Percentiles rank a stretch among this genome's conserved stretches.
Conservation (phyloP, 2,888 invertebrate species). For the Diplazon laetatorius region DNA sequence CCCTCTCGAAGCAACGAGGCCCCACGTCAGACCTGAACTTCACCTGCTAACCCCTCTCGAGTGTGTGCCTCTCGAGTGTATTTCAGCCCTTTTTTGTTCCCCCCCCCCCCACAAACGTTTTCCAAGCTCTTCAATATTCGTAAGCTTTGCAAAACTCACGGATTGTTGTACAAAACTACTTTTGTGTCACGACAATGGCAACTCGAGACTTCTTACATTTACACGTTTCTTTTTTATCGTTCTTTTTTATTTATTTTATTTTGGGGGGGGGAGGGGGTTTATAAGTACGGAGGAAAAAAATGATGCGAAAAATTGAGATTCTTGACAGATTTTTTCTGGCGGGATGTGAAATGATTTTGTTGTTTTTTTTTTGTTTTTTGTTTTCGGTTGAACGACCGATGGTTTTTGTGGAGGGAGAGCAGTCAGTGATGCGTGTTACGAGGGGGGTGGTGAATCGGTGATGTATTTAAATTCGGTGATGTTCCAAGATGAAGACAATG, state of each 20-base stretch:
- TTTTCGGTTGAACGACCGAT: no score
- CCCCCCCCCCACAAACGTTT: no score
- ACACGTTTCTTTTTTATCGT: no score
- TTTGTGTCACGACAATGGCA: not conserved
- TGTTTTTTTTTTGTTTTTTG: no score
- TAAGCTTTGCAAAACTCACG: conserved; percentile 3
- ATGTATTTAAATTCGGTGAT: not conserved
- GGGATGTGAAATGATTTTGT: no score
- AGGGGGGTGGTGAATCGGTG: no score
- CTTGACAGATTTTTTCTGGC: not conserved
- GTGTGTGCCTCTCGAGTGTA: conserved; percentile 30
- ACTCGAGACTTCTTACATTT: not conserved
- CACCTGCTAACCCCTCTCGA: conserved; percentile 58
- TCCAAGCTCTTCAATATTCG: conserved; percentile 14
- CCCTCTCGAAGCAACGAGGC: conserved; percentile 49
- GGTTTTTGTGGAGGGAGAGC: no score
- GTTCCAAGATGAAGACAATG: not conserved
- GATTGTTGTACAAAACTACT: not conserved
- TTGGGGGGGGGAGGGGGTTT: no score
- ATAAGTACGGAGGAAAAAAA: no score
- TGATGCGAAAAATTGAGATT: no score
- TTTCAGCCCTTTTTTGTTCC: conserved; percentile 19
- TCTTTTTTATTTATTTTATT: no score
- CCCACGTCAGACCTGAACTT: conserved; percentile 48
- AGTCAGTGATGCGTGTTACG: no score